phyloP scores from a whole-genome alignment of 2,888 invertebrate species.

The Luperina nickerlii region DNA sequence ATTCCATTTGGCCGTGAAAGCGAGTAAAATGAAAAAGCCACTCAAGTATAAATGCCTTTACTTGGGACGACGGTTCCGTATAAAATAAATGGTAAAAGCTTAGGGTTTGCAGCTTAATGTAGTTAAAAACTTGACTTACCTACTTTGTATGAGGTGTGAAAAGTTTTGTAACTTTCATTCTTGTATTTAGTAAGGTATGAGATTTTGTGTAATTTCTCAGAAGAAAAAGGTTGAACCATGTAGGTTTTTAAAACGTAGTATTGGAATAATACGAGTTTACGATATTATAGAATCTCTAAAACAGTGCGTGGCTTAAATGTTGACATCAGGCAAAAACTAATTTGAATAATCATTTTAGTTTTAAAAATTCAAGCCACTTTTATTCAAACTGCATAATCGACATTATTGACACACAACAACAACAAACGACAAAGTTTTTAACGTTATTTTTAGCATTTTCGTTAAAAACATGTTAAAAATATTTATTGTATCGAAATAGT shows the following conservation, averaged over 20 bases:
- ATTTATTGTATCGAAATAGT: constrained; percentile 23
- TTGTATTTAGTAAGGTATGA: neutral
- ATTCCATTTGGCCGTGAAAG: constrained; percentile 78
- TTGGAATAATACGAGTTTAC: neutral
- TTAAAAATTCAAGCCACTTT: neutral
- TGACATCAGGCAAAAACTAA: neutral
- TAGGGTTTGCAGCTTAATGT: constrained; percentile 11
- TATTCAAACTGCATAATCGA: neutral
- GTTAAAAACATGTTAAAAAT: constrained; percentile 8
- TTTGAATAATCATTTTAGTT: neutral
- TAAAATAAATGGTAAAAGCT: constrained; percentile 54
- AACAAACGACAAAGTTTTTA: neutral
- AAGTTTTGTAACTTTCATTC: constrained; percentile 15
- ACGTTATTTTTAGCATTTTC: neutral
- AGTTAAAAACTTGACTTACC: constrained; percentile 23
- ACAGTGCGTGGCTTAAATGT: neutral
- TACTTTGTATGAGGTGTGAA: constrained; percentile 20
- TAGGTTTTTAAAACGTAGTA: neutral
- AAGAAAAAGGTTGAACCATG: neutral
- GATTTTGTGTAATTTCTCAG: neutral
- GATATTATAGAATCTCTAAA: neutral
- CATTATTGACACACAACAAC: neutral
- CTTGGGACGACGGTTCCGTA: constrained; percentile 53
- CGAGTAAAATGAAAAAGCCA: constrained; percentile 76
- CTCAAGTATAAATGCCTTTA: constrained; percentile 72